Conservation (phyloP, 2,888 invertebrate genomes). For the Priocnemis perturbator region DNA sequence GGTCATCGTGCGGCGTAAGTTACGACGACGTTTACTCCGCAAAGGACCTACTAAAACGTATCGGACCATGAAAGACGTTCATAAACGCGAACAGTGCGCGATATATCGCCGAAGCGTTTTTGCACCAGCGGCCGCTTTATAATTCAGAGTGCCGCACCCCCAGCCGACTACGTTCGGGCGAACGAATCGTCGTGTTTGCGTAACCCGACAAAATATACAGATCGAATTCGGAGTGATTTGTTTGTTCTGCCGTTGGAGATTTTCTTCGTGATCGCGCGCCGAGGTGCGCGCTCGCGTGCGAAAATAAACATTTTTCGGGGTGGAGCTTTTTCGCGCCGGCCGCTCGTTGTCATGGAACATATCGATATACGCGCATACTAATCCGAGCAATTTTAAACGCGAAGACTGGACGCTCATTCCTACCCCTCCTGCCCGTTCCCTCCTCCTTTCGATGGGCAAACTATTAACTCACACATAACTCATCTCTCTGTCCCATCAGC, state of each 20-base stretch:
- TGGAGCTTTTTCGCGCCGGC: constrained; percentile 4
- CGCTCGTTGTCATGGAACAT: constrained; percentile 3
- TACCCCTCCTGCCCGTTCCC: not conserved
- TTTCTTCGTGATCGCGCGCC: constrained; percentile 49
- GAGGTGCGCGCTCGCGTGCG: constrained; percentile 36
- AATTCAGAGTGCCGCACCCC: not conserved
- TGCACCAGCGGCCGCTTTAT: not conserved
- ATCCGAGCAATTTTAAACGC: not conserved
- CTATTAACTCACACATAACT: constrained; percentile 54
- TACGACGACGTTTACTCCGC: too few relatives aligned
- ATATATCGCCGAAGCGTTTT: constrained; percentile 2
- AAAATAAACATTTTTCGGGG: constrained; percentile 55
- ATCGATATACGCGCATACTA: constrained; percentile 3
- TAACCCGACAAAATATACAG: constrained; percentile 56
- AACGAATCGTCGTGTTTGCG: constrained; percentile 46
- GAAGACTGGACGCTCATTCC: too few relatives aligned
- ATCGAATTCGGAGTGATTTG: constrained; percentile 57
- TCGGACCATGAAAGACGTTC: too few relatives aligned
- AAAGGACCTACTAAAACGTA: too few relatives aligned
- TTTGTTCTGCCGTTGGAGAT: constrained; percentile 57
- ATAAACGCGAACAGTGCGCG: not conserved
- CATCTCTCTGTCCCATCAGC: constrained; percentile 53
- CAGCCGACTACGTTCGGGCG: constrained; percentile 11
- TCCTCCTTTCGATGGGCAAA: constrained; percentile 37
- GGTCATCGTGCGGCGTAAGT: not conserved